phyloP scores from a whole-genome alignment of 92 coral and sea anemone species.

The Virgularia gustaviana region DNA sequence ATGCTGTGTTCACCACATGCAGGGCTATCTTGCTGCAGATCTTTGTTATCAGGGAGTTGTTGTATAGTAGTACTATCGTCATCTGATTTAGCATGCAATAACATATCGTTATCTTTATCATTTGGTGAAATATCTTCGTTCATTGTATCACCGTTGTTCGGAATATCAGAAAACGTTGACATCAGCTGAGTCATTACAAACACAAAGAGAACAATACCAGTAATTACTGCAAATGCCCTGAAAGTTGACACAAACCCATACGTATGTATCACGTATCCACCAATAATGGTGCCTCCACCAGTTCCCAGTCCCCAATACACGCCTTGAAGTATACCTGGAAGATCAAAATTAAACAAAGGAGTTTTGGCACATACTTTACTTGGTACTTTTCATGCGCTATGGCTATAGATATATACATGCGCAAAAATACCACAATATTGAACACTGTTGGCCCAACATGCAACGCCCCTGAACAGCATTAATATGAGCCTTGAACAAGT shows the following conservation, averaged over 20 bases:
- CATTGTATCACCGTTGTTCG: background rate
- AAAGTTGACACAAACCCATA: slow-evolving; percentile 79
- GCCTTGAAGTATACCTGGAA: slow-evolving; percentile 88
- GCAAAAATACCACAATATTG: too few relatives aligned
- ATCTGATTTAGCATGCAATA: background rate
- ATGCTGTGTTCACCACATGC: too few relatives aligned
- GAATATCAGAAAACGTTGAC: slow-evolving; percentile 22
- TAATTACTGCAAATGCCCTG: slow-evolving; percentile 66
- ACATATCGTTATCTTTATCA: background rate
- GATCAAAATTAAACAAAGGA: background rate
- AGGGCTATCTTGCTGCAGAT: background rate
- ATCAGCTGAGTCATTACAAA: slow-evolving; percentile 26
- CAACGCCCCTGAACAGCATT: too few relatives aligned
- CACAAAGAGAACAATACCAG: slow-evolving; percentile 46
- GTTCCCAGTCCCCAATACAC: slow-evolving; percentile 99
- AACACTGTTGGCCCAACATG: too few relatives aligned
- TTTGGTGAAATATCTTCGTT: background rate
- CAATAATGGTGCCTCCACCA: slow-evolving; percentile 92
- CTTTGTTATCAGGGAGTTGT: background rate
- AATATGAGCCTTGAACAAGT: too few relatives aligned
- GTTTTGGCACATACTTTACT: too few relatives aligned
- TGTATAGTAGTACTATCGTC: background rate
- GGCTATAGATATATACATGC: background rate
- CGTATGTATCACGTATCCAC: slow-evolving; percentile 85
- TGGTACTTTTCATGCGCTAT: too few relatives aligned